phyloP scores from a whole-genome alignment of 2,888 invertebrate genomes.

The Trachelus stipa region DNA sequence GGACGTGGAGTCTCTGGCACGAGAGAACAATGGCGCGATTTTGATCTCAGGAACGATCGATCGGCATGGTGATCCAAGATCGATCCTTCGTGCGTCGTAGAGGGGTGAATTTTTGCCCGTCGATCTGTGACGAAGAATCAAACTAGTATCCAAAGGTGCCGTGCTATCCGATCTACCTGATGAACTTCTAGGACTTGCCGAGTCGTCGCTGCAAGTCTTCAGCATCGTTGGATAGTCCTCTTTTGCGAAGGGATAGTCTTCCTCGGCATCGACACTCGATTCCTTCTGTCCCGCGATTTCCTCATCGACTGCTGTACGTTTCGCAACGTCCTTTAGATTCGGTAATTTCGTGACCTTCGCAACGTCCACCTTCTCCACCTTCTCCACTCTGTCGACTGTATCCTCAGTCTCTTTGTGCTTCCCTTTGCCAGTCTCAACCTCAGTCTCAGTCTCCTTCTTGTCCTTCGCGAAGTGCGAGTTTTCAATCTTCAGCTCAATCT shows the following conservation, averaged over 20 bases:
- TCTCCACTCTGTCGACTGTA: neutral
- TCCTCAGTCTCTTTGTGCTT: neutral
- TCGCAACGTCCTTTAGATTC: neutral
- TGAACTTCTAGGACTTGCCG: conserved; percentile 62
- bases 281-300: conserved; percentile 43
- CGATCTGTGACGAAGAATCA: conserved; percentile 35
- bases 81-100: conserved; percentile 57
- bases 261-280: conserved; percentile 61
- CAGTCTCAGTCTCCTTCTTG: conserved; percentile 25
- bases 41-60: conserved; percentile 53
- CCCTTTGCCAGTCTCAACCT: conserved; percentile 2
- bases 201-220: conserved; percentile 64
- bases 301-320: neutral
- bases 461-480: conserved; percentile 23
- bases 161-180: conserved; percentile 63
- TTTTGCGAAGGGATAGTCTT: conserved; percentile 65
- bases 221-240: conserved; percentile 65
- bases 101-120: conserved; percentile 49
- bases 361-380: neutral
- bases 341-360: neutral
- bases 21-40: conserved; percentile 47
- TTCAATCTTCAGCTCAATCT: conserved; percentile 19
- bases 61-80: conserved; percentile 58
- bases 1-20: conserved; percentile 49
- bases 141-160: conserved; percentile 55